Conservation (phyloP, 2,888 invertebrate species). For the Falcaria lacertinaria region DNA sequence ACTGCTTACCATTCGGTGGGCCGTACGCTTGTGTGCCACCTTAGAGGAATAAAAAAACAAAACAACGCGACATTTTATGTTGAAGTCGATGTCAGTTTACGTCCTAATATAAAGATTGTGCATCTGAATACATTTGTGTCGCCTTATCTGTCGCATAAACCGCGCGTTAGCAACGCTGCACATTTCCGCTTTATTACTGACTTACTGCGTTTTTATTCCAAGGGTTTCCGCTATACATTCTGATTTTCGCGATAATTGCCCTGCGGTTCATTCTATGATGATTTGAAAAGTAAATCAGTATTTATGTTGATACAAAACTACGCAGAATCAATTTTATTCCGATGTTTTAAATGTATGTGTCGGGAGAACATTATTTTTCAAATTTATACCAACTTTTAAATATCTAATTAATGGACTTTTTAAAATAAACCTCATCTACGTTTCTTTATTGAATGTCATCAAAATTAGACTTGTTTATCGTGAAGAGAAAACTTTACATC, state of each 20-base stretch:
- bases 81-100: constrained; percentile 8
- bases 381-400: too few species aligned
- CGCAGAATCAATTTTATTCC: too few species aligned
- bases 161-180: constrained; percentile 61
- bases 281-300: constrained; percentile 4
- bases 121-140: constrained; percentile 55
- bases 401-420: too few species aligned
- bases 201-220: constrained; percentile 45
- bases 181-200: constrained; percentile 54
- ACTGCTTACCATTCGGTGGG: too few species aligned
- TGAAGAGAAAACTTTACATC: constrained; percentile 23
- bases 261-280: constrained; percentile 9
- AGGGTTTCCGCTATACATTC: constrained; percentile 46
- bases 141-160: constrained; percentile 67
- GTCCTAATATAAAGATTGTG: constrained; percentile 44
- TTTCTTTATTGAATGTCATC: too few species aligned
- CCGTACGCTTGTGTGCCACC: too few species aligned
- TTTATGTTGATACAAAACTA: not conserved
- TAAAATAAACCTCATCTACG: too few species aligned
- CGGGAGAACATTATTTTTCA: too few species aligned
- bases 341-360: too few species aligned
- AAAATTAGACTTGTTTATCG: constrained; percentile 13
- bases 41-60: not conserved
- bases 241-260: constrained; percentile 24
- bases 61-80: not conserved